These are phyloP conservation scores for Lithophane leautieri DNA, from an alignment of 2,888 invertebrate species.

Conservation along the genomic window DNA sequence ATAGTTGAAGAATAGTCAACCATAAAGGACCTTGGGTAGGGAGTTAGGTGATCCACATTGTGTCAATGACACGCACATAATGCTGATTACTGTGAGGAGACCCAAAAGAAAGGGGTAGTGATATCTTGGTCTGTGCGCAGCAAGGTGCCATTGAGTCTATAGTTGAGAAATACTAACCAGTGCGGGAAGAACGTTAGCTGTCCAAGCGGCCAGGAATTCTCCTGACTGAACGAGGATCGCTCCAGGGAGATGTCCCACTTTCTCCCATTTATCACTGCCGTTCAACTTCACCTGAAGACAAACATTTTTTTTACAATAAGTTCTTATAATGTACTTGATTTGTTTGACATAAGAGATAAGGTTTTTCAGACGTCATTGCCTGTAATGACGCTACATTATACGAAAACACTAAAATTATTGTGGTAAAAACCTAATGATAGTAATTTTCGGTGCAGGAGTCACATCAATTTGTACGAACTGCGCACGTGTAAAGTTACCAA, in stretches of 20 bases:
- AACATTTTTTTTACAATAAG: background rate
- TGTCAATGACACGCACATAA: no score
- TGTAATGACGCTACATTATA: background rate
- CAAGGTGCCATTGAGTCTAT: background rate
- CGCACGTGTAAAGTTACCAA: background rate
- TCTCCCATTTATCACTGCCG: constrained; percentile 92
- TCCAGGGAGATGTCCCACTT: constrained; percentile 94
- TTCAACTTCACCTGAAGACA: constrained; percentile 90
- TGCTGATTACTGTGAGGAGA: background rate
- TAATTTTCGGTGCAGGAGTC: constrained; percentile 19
- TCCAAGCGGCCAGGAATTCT: constrained; percentile 94
- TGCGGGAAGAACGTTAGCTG: constrained; percentile 92
- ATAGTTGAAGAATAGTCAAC: background rate
- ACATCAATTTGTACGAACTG: background rate
- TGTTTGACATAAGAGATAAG: background rate
- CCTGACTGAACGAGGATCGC: constrained; percentile 94
- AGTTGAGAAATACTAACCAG: constrained; percentile 88
- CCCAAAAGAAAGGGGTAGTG: background rate
- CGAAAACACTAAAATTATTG: constrained; percentile 2
- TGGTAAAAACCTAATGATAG: constrained; percentile 12
- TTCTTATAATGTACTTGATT: background rate
- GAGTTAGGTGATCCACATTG: background rate
- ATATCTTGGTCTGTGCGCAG: background rate
- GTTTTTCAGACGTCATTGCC: constrained; percentile 2
- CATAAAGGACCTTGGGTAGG: background rate